A percentile compares a stretch with the other conserved stretches of the same genome.
These are phyloP conservation scores for Pseudomyrmex concolor DNA, from an alignment of 1,140 invertebrate genomes.

Conservation along the genomic window DNA sequence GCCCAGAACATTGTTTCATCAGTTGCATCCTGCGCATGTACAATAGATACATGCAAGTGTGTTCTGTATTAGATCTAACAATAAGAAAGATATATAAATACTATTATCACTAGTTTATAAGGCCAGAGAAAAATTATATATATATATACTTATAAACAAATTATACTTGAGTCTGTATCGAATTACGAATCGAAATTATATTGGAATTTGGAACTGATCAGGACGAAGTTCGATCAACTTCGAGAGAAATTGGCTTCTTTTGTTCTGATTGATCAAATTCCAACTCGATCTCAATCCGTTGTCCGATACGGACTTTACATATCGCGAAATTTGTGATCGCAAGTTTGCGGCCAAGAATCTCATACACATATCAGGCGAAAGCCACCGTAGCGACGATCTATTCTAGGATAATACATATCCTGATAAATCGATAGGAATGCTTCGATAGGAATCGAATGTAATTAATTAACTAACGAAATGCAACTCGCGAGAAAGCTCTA, in stretches of 20 bases:
- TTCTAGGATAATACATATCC: slow-evolving; percentile 50
- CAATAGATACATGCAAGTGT: slow-evolving; percentile 49
- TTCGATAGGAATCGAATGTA: slow-evolving; percentile 32
- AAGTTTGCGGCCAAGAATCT: slow-evolving; percentile 82
- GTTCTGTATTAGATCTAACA: slow-evolving; percentile 67
- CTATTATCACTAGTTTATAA: slow-evolving; percentile 59
- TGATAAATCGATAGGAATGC: slow-evolving; percentile 53
- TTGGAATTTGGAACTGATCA: no score
- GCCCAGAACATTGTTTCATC: neutral
- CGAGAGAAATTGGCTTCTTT: no score
- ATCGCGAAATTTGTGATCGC: slow-evolving; percentile 79
- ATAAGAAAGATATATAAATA: slow-evolving; percentile 58
- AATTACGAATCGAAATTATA: no score
- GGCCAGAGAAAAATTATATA: slow-evolving; percentile 34
- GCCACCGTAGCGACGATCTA: slow-evolving; percentile 70
- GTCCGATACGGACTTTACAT: slow-evolving; percentile 27
- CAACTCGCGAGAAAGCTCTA: slow-evolving; percentile 43
- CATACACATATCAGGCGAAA: slow-evolving; percentile 81
- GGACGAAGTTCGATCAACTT: no score
- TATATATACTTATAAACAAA: slow-evolving; percentile 49
- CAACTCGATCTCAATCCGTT: no score
- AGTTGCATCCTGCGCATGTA: slow-evolving; percentile 23
- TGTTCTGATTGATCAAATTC: no score
- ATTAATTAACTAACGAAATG: slow-evolving; percentile 5
- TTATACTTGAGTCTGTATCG: no score